Evolutionary conservation across 2,888 invertebrate species (phyloP).

Genomic region (Liodrosophila aerea): DNA sequence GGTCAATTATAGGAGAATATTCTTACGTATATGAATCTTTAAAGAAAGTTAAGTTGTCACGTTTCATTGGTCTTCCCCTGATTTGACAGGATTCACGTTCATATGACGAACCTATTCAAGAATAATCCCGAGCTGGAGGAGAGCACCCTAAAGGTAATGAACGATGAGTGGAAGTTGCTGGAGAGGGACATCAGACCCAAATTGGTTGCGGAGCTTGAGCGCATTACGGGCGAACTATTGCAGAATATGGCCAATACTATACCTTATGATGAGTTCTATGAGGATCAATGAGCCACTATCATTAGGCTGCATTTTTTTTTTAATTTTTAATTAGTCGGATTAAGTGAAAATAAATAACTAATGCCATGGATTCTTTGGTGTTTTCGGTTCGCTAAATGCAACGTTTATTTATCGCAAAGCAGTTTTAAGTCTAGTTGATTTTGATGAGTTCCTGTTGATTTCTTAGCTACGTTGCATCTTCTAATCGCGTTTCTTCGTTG

Average conservation of each 20-base stretch:
- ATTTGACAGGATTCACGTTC: neutral
- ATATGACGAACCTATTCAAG: constrained; percentile 11
- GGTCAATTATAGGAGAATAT: too few relatives aligned
- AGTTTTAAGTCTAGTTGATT: neutral
- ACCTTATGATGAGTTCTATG: constrained; percentile 1
- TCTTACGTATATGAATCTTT: too few relatives aligned
- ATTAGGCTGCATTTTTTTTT: neutral
- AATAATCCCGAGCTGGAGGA: constrained; percentile 6
- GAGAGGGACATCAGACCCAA: constrained; percentile 3
- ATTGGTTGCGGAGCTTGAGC: neutral
- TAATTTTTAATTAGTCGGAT: neutral
- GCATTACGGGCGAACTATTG: neutral
- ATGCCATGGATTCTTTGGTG: neutral
- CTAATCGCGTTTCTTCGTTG: neutral
- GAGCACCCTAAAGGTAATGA: constrained; percentile 21
- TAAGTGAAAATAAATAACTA: neutral
- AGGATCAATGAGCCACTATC: too few relatives aligned
- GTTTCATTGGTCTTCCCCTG: neutral
- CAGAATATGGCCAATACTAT: constrained; percentile 14
- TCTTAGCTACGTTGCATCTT: too few relatives aligned
- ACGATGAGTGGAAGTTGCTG: constrained; percentile 7
- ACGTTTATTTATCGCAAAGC: constrained; percentile 20
- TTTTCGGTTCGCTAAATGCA: constrained; percentile 4
- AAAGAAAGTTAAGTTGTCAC: too few relatives aligned
- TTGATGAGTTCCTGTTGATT: neutral